Evolutionary conservation across 1,140 invertebrate genomes (phyloP), one percentile per base, ranked within the genome.

Genomic region (Drosophila jambulina): DNA sequence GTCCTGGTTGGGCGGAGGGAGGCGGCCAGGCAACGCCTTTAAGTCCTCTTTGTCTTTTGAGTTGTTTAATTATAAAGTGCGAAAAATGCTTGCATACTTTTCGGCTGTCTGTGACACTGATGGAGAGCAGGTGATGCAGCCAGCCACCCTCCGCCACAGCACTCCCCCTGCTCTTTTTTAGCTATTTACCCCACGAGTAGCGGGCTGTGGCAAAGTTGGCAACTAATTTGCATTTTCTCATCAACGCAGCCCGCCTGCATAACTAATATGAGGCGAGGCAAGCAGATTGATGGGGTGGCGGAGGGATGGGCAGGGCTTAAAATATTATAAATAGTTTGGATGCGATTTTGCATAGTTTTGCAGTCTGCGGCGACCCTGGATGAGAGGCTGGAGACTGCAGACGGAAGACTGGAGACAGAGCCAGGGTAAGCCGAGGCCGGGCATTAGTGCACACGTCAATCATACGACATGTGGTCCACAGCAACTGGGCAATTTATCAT

Each of bases 211-310:
- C 80, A 88, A 87, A 86, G 83, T 86, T 86, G 80, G 68, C 46
- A 88, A 88, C 84, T 88, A 88, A 88, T 88, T 88, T 88, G 84
- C 84, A 88, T 88, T 84, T 88, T 88, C 84, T 88, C 84, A 88
- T 88, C 84, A 88, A 87, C 81, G 74, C 80, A 78, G 61, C 54
- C 76, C 76, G 84, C 70, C 84, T 86, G 83, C 84, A 86, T 87
- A 87, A 80, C 83, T 87, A 88, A 87, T 87, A 82, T 65, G 69
- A 54, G 64, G 54, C 19, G 69, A 54, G 64, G 59, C 19, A 13
- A 38, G 19, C 27, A 43, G 51, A 63, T 63, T 75, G 67, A 51
- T 49, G 67, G 46, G 19, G 23, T 15, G 38, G 29, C 7, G 4
- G 38, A 19, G 36, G 17, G 36, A 8, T 21, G 60, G 29, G 43